phyloP scores from a whole-genome alignment of 2,888 invertebrate genomes.

The Nymphalis c-album region DNA sequence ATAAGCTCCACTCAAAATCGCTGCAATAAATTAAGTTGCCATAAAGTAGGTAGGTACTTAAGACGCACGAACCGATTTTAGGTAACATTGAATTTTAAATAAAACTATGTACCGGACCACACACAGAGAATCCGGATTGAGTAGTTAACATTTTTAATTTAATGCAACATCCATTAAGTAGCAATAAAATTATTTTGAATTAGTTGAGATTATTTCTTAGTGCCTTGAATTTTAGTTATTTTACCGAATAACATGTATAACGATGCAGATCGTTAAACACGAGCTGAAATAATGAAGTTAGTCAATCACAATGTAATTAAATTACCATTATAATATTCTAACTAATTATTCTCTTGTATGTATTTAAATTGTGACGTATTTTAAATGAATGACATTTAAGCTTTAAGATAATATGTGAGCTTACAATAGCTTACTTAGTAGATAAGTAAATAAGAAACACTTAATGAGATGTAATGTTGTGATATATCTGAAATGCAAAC shows the following conservation, averaged over 20 bases:
- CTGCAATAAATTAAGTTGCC: constrained; percentile 44
- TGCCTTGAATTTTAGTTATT: constrained; percentile 1
- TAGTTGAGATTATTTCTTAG: constrained; percentile 24
- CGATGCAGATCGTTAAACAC: not conserved
- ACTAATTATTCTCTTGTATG: not conserved
- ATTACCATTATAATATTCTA: not conserved
- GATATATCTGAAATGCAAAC: not conserved
- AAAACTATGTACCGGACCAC: constrained; percentile 44
- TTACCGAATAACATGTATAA: not conserved
- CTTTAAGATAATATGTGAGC: not conserved
- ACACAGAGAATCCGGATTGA: constrained; percentile 39
- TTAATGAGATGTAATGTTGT: not conserved
- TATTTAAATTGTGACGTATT: not conserved
- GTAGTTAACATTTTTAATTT: constrained; percentile 37
- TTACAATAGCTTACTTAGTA: not conserved
- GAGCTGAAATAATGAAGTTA: not conserved
- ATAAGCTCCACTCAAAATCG: constrained; percentile 33
- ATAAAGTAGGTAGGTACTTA: constrained; percentile 34
- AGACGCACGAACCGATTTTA: constrained; percentile 17
- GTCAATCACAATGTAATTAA: not conserved
- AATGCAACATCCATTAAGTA: constrained; percentile 37
- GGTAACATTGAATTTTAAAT: constrained; percentile 24
- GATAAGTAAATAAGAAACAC: not conserved
- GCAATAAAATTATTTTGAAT: constrained; percentile 28
- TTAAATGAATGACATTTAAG: not conserved